These are phyloP conservation scores for Crocodylus rhombifer DNA, from an alignment of 2,797 vertebrate genomes.

Conservation along the genomic window DNA sequence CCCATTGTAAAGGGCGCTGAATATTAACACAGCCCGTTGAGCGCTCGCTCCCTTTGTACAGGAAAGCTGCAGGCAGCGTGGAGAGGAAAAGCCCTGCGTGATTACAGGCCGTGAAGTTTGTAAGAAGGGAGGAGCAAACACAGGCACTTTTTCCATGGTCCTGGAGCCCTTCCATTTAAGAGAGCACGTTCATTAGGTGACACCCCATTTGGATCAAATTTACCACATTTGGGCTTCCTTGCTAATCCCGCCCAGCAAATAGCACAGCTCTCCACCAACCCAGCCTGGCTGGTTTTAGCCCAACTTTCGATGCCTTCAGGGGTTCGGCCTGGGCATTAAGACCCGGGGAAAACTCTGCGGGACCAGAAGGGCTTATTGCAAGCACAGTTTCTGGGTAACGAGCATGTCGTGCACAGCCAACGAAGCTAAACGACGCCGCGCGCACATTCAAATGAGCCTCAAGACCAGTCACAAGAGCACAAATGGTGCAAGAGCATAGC, in stretches of 20 bases:
- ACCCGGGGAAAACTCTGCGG: neutral
- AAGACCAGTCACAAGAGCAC: neutral
- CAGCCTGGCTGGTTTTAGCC: neutral
- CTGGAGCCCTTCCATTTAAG: slow-evolving; percentile 45
- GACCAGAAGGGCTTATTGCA: neutral
- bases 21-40: slow-evolving; percentile 80
- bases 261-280: neutral
- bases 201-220: neutral
- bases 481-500: neutral
- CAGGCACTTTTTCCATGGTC: slow-evolving; percentile 19
- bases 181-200: neutral
- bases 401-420: slow-evolving; percentile 50
- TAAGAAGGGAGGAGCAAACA: slow-evolving; percentile 60
- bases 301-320: neutral
- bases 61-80: slow-evolving; percentile 70
- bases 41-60: slow-evolving; percentile 73
- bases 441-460: neutral
- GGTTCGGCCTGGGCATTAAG: neutral
- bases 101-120: slow-evolving; percentile 73
- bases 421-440: neutral
- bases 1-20: slow-evolving; percentile 76
- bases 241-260: neutral
- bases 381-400: slow-evolving; percentile 30
- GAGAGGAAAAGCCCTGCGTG: slow-evolving; percentile 58
- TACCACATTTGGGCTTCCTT: neutral